Base-by-base conservation (phyloP, 2,888 invertebrate species). In the Nasonovia ribisnigri region DNA sequence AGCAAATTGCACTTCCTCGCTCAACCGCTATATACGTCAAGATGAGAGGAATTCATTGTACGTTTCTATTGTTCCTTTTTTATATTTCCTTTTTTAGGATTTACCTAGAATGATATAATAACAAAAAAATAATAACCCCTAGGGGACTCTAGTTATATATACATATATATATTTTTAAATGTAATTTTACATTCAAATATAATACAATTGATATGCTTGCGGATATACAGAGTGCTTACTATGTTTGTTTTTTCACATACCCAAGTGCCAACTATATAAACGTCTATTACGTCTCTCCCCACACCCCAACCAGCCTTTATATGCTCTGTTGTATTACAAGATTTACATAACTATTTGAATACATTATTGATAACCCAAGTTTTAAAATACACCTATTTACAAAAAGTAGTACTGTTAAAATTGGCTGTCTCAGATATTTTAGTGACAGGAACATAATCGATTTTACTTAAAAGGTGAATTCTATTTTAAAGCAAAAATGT, bases 1-100 rank as follows among this genome's bases (percentile, higher is more conserved):
- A 84, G 90, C 90, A 84, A 91, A 91, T 91, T 91, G 84, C 84
- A 91, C 90, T 91, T 91, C 84, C 90, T 91, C 90, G 90, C 90
- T 84, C 84, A 84, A 91, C 89, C n/a, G 24, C 42, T 48, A 84
- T 91, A 42, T 29, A n/a, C 4, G 42, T n/a, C 6, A 42, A 91
- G 84, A 84, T 42, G 84, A 84, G 42, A 84, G 51, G 84, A 16
- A 51, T 42, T 84, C 90, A 46, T 91, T 84, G 90, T 91, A 51
- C 16, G 42, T 91, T 91, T 84, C 84, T 84, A 84, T 91, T 91
- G 54, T 91, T 84, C 51, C n/a, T 84, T 29, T 42, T 60, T 48
- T 42, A 20, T 84, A 84, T 51, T 90, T 51, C n/a, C 36, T 26
- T 77, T 90, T 90, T 77, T 42, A 77, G 36, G 48, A 77, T 48